phyloP scores from a whole-genome alignment of 1,140 invertebrate genomes.

The Neotoxoptera formosana region DNA sequence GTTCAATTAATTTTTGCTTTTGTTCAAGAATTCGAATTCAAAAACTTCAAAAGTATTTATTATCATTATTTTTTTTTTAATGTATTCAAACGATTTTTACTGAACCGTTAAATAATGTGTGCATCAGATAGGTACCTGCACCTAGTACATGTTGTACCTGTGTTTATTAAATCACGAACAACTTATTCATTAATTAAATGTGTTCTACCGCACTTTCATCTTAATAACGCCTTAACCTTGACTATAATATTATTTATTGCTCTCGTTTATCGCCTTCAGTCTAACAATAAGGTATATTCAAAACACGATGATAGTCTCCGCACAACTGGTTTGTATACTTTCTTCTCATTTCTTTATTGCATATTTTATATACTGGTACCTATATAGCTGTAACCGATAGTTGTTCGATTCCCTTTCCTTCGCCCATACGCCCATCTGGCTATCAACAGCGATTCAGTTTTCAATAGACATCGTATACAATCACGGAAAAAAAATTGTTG shows the following conservation, averaged over 20 bases:
- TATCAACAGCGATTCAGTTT: too few relatives aligned
- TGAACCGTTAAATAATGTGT: background rate
- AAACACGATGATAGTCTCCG: background rate
- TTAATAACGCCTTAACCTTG: conserved; percentile 8
- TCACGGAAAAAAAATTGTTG: background rate
- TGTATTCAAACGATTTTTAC: background rate
- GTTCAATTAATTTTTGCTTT: background rate
- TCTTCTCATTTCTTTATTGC: conserved; percentile 44
- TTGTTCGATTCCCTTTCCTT: conserved; percentile 4
- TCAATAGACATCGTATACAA: too few relatives aligned
- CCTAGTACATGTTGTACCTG: background rate
- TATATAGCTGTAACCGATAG: background rate
- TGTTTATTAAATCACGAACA: background rate
- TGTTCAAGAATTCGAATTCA: background rate
- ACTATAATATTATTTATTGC: conserved; percentile 29
- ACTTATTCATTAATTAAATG: conserved; percentile 18
- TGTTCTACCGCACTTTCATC: background rate
- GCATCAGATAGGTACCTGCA: too few relatives aligned
- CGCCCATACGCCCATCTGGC: background rate
- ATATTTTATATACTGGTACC: background rate
- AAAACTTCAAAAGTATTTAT: too few relatives aligned
- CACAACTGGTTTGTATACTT: conserved; percentile 35
- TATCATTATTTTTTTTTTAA: background rate
- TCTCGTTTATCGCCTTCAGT: conserved; percentile 27
- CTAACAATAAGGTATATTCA: background rate